A percentile compares a stretch with the other conserved stretches of the same genome.
Conservation (phyloP, 2,113 vertebrate species). For the Nycticryphes semicollaris region DNA sequence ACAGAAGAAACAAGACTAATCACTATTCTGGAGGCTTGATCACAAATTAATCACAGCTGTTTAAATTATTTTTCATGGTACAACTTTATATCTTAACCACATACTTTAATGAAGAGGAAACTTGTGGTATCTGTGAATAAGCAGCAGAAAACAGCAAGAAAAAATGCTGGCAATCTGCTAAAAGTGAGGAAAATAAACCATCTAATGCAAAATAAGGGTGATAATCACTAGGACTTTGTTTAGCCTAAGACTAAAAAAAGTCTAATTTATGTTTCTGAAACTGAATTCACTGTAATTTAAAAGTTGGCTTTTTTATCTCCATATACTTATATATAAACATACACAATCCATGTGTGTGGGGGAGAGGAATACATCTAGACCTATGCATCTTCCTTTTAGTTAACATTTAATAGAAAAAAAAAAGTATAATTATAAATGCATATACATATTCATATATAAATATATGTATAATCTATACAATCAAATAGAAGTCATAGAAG, state of each 20-base stretch:
- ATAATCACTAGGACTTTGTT: neutral
- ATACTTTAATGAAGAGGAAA: neutral
- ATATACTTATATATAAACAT: neutral
- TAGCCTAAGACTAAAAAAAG: neutral
- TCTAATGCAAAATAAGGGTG: neutral
- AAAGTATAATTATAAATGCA: neutral
- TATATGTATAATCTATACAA: neutral
- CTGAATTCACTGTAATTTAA: neutral
- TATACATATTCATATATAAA: neutral
- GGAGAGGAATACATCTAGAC: neutral
- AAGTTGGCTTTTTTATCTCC: neutral
- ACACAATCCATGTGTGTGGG: neutral
- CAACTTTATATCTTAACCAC: neutral
- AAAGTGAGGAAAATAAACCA: neutral
- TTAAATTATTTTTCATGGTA: neutral
- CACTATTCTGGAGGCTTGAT: neutral
- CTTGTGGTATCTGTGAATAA: neutral
- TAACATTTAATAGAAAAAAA: neutral
- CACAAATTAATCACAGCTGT: neutral
- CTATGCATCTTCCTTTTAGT: neutral
- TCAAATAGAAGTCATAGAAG: neutral
- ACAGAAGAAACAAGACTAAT: constrained; percentile 49
- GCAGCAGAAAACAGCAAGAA: neutral
- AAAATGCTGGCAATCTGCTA: neutral
- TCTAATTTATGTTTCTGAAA: neutral